phyloP scores from a whole-genome alignment of 2,797 vertebrate species.

The Cyprinodon diabolis region DNA sequence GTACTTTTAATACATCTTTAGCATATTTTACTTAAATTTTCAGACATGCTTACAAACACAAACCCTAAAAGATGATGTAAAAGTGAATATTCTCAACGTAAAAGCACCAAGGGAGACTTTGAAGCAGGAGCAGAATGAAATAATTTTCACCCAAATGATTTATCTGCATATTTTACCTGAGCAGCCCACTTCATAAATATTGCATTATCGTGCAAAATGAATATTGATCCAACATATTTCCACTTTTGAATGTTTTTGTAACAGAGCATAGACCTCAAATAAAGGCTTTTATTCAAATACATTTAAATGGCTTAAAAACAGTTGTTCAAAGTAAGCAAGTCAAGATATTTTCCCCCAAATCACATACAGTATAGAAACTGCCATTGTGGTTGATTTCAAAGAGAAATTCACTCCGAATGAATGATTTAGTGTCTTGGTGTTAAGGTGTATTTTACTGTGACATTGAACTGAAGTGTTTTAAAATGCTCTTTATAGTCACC shows the following conservation, averaged over 20 bases:
- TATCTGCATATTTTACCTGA: conserved; percentile 38
- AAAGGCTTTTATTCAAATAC: conserved; percentile 1
- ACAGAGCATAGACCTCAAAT: conserved; percentile 12
- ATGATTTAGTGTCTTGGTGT: conserved; percentile 44
- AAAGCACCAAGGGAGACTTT: conserved; percentile 9
- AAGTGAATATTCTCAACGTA: background rate
- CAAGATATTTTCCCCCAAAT: conserved; percentile 10
- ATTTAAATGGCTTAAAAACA: conserved; percentile 12
- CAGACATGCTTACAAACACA: conserved; percentile 1
- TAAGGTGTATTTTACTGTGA: conserved; percentile 23
- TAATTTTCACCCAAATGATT: conserved; percentile 1
- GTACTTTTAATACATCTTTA: background rate
- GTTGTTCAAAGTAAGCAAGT: background rate
- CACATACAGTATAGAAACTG: conserved; percentile 11
- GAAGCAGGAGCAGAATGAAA: background rate
- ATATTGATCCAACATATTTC: conserved; percentile 37
- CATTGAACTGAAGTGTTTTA: conserved; percentile 16
- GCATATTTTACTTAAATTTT: background rate
- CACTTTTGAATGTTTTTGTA: conserved; percentile 33
- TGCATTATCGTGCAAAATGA: conserved; percentile 36
- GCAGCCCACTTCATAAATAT: conserved; percentile 49
- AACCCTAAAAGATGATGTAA: background rate
- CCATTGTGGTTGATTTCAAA: background rate
- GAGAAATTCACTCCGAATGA: conserved; percentile 33
- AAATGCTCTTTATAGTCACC: conserved; percentile 21